phyloP scores from a whole-genome alignment of 2,113 vertebrate genomes.

The Pycnonotus jocosus region DNA sequence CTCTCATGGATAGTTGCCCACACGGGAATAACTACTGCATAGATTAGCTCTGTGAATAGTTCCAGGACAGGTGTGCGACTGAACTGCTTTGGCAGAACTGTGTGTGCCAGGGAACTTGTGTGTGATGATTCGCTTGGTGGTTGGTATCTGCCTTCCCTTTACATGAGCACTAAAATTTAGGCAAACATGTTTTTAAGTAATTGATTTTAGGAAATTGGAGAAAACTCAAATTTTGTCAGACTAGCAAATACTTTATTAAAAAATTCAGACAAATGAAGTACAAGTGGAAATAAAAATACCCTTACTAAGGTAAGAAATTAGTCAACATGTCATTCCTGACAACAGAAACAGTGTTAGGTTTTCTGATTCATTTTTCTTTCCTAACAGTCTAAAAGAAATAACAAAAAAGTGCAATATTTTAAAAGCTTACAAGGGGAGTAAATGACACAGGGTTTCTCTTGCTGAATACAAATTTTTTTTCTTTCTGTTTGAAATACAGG shows the following conservation, averaged over 20 bases:
- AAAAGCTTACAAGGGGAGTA: background rate
- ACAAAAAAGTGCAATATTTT: background rate
- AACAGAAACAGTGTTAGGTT: background rate
- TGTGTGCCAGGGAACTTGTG: background rate
- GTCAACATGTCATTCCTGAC: background rate
- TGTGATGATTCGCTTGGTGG: background rate
- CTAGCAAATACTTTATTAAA: background rate
- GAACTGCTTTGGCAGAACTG: background rate
- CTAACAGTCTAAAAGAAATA: background rate
- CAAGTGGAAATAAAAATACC: background rate
- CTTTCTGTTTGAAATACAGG: background rate
- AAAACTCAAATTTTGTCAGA: background rate
- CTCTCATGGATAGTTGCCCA: constrained; percentile 31
- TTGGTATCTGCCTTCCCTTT: background rate
- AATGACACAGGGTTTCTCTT: background rate
- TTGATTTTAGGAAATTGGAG: background rate
- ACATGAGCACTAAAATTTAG: background rate
- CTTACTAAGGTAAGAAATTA: background rate
- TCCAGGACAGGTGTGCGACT: constrained; percentile 32
- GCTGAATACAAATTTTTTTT: background rate
- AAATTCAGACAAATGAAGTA: background rate
- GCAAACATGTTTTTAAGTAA: background rate
- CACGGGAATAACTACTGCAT: background rate
- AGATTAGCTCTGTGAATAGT: constrained; percentile 38
- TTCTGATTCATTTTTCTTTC: background rate